Base-by-base conservation (phyloP, 2,888 invertebrate species). In the Cybosia mesomella region DNA sequence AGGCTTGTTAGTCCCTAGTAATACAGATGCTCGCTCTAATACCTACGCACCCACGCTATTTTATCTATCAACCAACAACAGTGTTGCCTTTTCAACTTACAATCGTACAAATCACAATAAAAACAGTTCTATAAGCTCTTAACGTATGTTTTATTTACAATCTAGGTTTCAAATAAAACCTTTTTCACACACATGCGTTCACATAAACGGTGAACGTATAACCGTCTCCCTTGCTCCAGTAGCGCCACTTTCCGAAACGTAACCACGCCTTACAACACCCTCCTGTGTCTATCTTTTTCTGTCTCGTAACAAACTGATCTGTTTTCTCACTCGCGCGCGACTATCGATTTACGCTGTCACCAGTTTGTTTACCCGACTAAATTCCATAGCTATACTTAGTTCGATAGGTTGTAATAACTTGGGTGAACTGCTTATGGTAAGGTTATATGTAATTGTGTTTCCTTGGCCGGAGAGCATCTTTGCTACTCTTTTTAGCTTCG, bases 241-340 rank as follows among this genome's bases (percentile, higher is more conserved):
- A 66, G 59, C 64, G 39, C 67, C 74, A 76, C 79, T 82, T 76
- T 75, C 72, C 66, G 75, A 84, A 80, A 82, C 82, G 75, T 79
- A 86, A 89, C 92, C 92, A 88, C 93, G 92, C 93, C 93, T 91
- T 84, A 79, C 81, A 85, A 84, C 87, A 85, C 84, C 87, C 88
- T 75, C 73, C 81, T 77, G 70, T 87, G 28, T 71, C 90, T 84
- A 83, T 82, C 86, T 87, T 89, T 79, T 83, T 85, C 90, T 81
- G 83, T 77, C 79, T 69, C 73, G 71, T 81, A 79, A 79, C 8
- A 73, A 80, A 82, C 82, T 68, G 76, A 77, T 74, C 83, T 43
- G 77, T 77, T 70, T 69, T 81, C 79, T 87, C 89, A 74, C 88
- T 83, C 83, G 82, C 83, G 59, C 87, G 71, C 80, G 79, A 79